Evolutionary conservation across 2,888 invertebrate genomes (phyloP), one percentile per base, ranked within the genome.

Genomic region (Drosophila sordidapex): DNA sequence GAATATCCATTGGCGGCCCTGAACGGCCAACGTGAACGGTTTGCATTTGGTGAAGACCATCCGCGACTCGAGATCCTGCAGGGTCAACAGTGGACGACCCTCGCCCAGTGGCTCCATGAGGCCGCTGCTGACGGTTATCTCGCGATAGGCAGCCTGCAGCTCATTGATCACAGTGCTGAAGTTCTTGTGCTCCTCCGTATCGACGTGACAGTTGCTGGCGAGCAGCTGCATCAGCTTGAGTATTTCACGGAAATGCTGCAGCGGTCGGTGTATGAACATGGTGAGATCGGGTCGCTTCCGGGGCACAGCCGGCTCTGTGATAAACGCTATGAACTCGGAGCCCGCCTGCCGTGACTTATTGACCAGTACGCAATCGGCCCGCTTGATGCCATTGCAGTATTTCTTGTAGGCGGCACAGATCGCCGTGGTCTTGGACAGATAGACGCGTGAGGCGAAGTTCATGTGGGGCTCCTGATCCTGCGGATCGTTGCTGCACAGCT

Each of bases 31-130:
- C 61, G 96, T 96, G 92, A 98, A 98, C 61, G 97, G 97, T 95
- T 97, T 97, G 94, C 97, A 97, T 93, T 97, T 96, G 89, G 97
- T 97, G 94, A 98, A 98, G 86, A 98, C 97, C 92, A 98, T 95
- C 87, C 97, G 94, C 90, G 97, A 96, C 92, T 97, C 97, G 78
- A 98, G 94, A 92, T 98, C 97, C 89, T 97, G 96, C 60, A 97
- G 95, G 18, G 97, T 97, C 7, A 97, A 93, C 72, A 97, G 91
- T 0, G 97, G 97, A 70, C 96, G 95, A 0, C 97, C 97, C 89
- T 97, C 97, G 21, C 97, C 96, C 62, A 97, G 95, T 0, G 97
- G 96, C 80, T 97, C 97, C 97, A 97, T 97, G 7, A 97, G 93
- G 4, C 97, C 97, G 21, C 96, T 96, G 72, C 96, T 96, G 10